These are phyloP conservation scores for Collichthys lucidus DNA, from an alignment of 2,113 vertebrate genomes.

Conservation along the genomic window DNA sequence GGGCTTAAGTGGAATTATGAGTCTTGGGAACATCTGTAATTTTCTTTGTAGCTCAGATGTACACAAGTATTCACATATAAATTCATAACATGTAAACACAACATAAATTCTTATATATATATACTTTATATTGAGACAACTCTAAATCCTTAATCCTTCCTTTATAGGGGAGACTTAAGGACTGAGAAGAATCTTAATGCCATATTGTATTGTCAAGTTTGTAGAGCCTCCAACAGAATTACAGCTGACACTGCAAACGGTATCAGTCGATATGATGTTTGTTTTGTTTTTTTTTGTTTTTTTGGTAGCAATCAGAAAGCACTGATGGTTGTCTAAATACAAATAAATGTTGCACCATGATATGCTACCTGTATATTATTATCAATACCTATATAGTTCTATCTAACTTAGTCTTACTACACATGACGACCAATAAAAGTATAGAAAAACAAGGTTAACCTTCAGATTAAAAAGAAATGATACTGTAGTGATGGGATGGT, in stretches of 20 bases:
- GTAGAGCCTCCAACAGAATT: not conserved
- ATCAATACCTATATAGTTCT: not conserved
- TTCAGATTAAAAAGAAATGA: constrained; percentile 29
- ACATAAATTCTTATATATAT: not conserved
- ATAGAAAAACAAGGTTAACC: constrained; percentile 10
- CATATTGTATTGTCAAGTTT: not conserved
- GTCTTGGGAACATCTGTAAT: constrained; percentile 40
- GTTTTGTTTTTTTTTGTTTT: too few species aligned
- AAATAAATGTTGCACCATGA: not conserved
- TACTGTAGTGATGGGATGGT: constrained; percentile 22
- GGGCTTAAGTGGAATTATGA: constrained; percentile 28
- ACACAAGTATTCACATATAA: constrained; percentile 1
- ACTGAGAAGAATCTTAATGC: not conserved
- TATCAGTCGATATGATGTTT: not conserved
- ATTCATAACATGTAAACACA: constrained; percentile 5
- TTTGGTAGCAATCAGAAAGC: not conserved
- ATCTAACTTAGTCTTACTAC: not conserved
- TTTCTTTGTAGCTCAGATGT: constrained; percentile 13
- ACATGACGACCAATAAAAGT: constrained; percentile 14
- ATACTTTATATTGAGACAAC: not conserved
- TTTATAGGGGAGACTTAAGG: not conserved
- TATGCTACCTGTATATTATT: not conserved
- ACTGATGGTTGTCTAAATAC: not conserved
- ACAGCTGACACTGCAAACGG: not conserved
- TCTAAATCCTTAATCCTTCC: not conserved